These are phyloP conservation scores for Stomatorhinus ivindoensis DNA, from an alignment of 2,113 vertebrate species.

Conservation along the genomic window DNA sequence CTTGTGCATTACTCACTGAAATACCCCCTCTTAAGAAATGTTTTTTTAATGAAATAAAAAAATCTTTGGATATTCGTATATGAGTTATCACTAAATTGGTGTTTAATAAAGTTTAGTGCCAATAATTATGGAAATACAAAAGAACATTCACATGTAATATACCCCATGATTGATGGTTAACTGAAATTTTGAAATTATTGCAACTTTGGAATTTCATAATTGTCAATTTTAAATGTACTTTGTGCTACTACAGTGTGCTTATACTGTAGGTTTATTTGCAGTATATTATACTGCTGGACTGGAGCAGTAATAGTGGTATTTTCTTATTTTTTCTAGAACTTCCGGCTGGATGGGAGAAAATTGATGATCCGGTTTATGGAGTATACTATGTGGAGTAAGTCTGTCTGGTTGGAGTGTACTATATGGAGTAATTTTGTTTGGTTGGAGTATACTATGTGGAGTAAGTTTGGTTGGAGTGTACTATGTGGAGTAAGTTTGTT, in stretches of 20 bases:
- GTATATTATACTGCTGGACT: neutral
- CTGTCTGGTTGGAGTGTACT: too few relatives aligned
- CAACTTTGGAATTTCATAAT: neutral
- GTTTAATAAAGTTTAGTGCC: neutral
- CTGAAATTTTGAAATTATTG: neutral
- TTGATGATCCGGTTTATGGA: conserved; percentile 95
- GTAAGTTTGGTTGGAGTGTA: conserved; percentile 46
- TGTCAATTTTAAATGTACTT: neutral
- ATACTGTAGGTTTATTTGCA: neutral
- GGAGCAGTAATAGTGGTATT: conserved; percentile 7
- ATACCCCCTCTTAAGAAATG: neutral
- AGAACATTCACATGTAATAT: neutral
- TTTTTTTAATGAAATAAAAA: neutral
- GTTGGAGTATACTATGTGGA: too few relatives aligned
- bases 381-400: conserved; percentile 87
- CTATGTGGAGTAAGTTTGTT: conserved; percentile 92
- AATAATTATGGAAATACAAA: neutral
- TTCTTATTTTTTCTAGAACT: conserved; percentile 71
- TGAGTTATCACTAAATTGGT: neutral
- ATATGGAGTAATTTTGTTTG: too few relatives aligned
- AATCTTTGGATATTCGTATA: neutral
- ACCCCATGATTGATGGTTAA: neutral
- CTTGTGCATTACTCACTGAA: neutral
- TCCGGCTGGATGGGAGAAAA: conserved; percentile 97
- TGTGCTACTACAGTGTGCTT: neutral